Evolutionary conservation across 2,113 vertebrate genomes (phyloP).

Genomic region (Brachyistius frenatus): DNA sequence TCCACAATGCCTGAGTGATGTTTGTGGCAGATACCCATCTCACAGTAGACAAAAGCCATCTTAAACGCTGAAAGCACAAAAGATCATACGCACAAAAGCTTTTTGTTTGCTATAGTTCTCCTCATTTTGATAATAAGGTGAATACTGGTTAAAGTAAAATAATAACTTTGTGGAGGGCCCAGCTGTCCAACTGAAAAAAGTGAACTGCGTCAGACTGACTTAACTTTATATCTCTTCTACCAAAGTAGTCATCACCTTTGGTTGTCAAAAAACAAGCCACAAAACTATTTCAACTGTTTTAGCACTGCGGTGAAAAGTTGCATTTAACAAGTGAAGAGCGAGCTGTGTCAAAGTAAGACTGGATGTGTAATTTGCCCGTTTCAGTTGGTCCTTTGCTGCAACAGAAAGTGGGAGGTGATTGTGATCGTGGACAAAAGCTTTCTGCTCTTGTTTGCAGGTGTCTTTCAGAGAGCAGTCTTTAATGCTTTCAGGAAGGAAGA

Average conservation of each 20-base stretch:
- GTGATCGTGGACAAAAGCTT: constrained; percentile 71
- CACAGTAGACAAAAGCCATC: constrained; percentile 87
- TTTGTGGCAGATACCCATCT: constrained; percentile 91
- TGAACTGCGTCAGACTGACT: constrained; percentile 16
- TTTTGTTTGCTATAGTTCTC: constrained; percentile 81
- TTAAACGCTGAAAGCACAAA: constrained; percentile 88
- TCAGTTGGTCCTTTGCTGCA: constrained; percentile 44
- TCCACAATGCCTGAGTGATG: constrained; percentile 92
- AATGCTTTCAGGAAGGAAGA: constrained; percentile 97
- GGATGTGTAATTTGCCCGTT: constrained; percentile 34
- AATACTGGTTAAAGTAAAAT: constrained; percentile 76
- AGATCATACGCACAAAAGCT: constrained; percentile 88
- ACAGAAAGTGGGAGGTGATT: constrained; percentile 62
- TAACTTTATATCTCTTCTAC: not conserved
- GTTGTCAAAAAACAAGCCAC: not conserved
- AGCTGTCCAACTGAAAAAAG: constrained; percentile 54
- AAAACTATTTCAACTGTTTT: not conserved
- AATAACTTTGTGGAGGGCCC: constrained; percentile 69
- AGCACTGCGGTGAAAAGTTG: not conserved
- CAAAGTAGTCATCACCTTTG: not conserved
- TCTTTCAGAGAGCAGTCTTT: constrained; percentile 88
- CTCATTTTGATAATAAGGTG: constrained; percentile 81
- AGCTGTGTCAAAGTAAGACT: constrained; percentile 39
- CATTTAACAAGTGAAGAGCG: constrained; percentile 15
- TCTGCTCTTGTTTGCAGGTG: constrained; percentile 92